phyloP scores from a whole-genome alignment of 2,888 invertebrate species.

The Ryuthela nishihirai region DNA sequence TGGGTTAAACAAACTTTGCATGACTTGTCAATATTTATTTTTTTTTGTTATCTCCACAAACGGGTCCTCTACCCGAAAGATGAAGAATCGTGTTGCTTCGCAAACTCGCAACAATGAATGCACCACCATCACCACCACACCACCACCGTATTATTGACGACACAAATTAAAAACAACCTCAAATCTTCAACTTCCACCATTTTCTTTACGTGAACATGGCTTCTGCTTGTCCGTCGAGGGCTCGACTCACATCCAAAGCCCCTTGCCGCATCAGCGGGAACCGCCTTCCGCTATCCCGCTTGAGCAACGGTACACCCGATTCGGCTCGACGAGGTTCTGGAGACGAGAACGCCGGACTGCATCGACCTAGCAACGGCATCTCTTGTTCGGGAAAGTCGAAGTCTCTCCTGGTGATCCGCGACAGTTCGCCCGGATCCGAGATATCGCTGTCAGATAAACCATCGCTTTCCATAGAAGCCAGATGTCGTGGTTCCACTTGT shows the following conservation, averaged over 20 bases:
- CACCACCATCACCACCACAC: no score
- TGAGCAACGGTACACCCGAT: conserved; percentile 18
- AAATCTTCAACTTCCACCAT: no score
- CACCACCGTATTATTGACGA: no score
- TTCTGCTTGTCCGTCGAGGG: conserved; percentile 13
- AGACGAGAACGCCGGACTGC: conserved; percentile 34
- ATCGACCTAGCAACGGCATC: conserved; percentile 31
- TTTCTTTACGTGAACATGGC: conserved; percentile 20
- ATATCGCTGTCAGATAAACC: conserved; percentile 39
- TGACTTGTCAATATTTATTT: no score
- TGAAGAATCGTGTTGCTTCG: no score
- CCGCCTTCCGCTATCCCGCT: conserved; percentile 30
- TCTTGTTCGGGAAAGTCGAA: conserved; percentile 26
- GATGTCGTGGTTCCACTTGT: conserved; percentile 34
- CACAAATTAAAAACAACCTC: no score
- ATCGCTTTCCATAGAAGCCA: conserved; percentile 44
- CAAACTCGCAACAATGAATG: no score
- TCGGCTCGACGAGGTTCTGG: conserved; percentile 14
- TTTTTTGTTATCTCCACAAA: no score
- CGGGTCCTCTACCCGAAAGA: no score
- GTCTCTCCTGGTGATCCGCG: conserved; percentile 19
- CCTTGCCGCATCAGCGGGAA: conserved; percentile 35
- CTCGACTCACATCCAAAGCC: conserved; percentile 24
- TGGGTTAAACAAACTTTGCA: no score
- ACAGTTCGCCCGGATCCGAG: conserved; percentile 23